A percentile compares a stretch with the other conserved stretches of the same genome.
Evolutionary conservation across 1,140 invertebrate species (phyloP).

Genomic region (Bombus fervidus): DNA sequence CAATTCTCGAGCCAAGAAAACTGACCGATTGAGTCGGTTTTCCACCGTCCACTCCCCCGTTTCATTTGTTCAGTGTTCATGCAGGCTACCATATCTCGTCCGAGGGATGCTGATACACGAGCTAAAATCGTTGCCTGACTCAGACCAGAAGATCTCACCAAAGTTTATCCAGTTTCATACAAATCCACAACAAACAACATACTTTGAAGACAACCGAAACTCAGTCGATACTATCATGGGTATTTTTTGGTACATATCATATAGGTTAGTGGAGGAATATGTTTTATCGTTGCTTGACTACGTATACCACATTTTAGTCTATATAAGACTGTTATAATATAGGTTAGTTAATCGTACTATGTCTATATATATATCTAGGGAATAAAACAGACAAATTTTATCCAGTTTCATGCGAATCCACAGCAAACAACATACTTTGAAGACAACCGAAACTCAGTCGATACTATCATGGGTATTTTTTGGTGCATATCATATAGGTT

Average conservation of each 20-base stretch:
- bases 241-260: neutral
- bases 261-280: too few species aligned
- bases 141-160: neutral
- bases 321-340: too few species aligned
- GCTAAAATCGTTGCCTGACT: conserved; percentile 13
- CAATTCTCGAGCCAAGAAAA: conserved; percentile 59
- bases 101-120: neutral
- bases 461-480: neutral
- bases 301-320: too few species aligned
- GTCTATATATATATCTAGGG: too few species aligned
- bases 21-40: conserved; percentile 27
- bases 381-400: too few species aligned
- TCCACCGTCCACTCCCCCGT: neutral
- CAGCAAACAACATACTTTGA: neutral
- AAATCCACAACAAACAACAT: neutral
- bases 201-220: neutral
- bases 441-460: neutral
- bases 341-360: too few species aligned
- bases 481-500: too few species aligned
- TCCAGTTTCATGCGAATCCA: neutral
- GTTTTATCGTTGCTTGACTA: too few species aligned
- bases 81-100: neutral
- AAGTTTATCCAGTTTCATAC: neutral
- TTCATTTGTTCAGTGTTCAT: neutral
- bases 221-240: neutral